phyloP scores from a whole-genome alignment of 2,113 vertebrate genomes.

The Ochotona curzoniae region DNA sequence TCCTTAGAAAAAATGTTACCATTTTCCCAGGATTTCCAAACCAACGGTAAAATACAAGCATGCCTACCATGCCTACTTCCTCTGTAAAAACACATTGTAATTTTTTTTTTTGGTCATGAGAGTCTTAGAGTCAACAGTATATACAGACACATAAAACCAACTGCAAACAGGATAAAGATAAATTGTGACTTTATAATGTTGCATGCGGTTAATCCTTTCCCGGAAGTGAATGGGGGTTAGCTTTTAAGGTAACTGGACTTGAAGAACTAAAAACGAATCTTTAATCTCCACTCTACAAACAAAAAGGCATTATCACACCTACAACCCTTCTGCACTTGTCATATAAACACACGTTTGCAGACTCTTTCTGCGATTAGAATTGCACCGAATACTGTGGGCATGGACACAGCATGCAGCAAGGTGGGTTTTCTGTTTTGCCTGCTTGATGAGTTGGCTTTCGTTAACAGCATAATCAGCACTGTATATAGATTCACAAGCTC shows the following conservation, averaged over 20 bases:
- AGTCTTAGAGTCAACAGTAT: constrained; percentile 72
- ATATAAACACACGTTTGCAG: constrained; percentile 68
- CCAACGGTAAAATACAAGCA: constrained; percentile 59
- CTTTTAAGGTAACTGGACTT: constrained; percentile 71
- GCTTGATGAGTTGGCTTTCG: background rate
- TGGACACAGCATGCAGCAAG: background rate
- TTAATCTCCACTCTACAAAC: constrained; percentile 53
- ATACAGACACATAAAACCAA: constrained; percentile 68
- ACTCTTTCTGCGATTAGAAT: constrained; percentile 39
- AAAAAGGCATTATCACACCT: constrained; percentile 52
- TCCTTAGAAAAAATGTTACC: constrained; percentile 70
- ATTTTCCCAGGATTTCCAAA: constrained; percentile 74
- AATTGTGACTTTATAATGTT: constrained; percentile 66
- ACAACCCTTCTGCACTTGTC: constrained; percentile 45
- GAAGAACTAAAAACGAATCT: constrained; percentile 66
- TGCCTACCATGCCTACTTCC: constrained; percentile 53
- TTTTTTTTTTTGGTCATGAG: constrained; percentile 64
- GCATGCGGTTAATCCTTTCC: constrained; percentile 70
- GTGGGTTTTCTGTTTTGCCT: background rate
- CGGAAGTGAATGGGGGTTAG: constrained; percentile 66
- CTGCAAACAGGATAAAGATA: constrained; percentile 58
- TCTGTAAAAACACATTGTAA: constrained; percentile 64
- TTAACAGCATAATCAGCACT: background rate
- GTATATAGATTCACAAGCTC: background rate
- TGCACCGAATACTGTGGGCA: constrained; percentile 14